Base-by-base conservation (phyloP, 2,888 invertebrate species). In the Microplitis manilae region DNA sequence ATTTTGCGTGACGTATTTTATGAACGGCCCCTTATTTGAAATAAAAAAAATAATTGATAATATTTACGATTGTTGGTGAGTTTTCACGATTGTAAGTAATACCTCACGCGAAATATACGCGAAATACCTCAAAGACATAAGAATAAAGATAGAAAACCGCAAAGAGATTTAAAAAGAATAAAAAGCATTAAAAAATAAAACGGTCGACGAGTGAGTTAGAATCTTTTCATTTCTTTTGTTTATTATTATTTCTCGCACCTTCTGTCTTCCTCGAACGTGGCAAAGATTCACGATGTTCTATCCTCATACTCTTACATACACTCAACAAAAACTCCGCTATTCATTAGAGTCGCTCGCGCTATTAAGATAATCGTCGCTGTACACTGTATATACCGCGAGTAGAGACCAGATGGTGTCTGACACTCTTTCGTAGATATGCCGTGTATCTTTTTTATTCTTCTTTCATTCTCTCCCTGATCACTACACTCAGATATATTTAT, bases 281-380 rank as follows among this genome's bases (percentile, higher is more conserved):
- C 41, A n/a, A 73, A 65, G 50, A 62, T 71, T 71, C 62, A 71
- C 62, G 65, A 65, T 73, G 65, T 65, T 61, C 65, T 65, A 73
- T 76, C 65, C 17, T 69, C 73, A 68, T 50, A 50, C 50, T 68
- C 76, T 74, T 75, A 71, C 80, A 69, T 30, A 50, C 30, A 30
- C 61, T 73, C 71, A 82, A 65, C 83, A 86, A 87, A 87, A 89
- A 88, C 84, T 83, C 83, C 83, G 84, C 87, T 86, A 87, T 88
- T 88, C 88, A 88, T 88, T 89, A 88, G 86, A 87, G 85, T 83
- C 82, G 83, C 85, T 86, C 85, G 85, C 84, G 87, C 86, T 87
- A 87, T 88, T 87, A 87, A 87, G 85, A 86, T 87, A 87, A 88
- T 87, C 86, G 86, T 82, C 80, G 84, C 81, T 80, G 81, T 77